Evolutionary conservation across 1,140 invertebrate species (phyloP), one percentile per base, ranked within the genome.

Genomic region (Lucilia cuprina): DNA sequence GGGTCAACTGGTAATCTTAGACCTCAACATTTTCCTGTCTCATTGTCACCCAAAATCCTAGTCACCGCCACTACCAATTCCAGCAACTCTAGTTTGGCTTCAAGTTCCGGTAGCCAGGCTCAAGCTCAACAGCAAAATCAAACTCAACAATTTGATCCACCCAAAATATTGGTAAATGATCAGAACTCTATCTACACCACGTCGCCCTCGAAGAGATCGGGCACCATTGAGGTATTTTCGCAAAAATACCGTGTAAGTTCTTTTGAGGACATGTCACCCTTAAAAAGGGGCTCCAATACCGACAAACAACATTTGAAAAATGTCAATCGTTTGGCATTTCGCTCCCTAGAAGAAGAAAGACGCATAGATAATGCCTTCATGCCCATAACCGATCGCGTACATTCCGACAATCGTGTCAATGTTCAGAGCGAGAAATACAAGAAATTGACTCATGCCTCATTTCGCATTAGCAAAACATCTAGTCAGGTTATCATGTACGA

Each of bases 121-220:
- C 86, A 86, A 47, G 78, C 55, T 3, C 87, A 86, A 47, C 87
- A 87, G 2, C 87, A 85, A 12, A 82, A 82, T 60, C 86, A 86
- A 60, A 86, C 86, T 41, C 83, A 84, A 70, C 89, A 89, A 82
- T 90, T 91, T 41, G 90, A 91, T 88, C 90, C 90, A 86, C 90
- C 90, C 85, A 91, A 91, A 84, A 91, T 91, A 65, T 86, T 91
- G 10, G 90, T 91, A 10, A 91, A 91, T 82, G 90, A 91, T 88
- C 90, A 91, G 86, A 91, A 90, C 77, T 91, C 89, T 25, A 91
- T 91, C n/a, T 91, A 91, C 55, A 91, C 90, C 70, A 91, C 90
- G 55, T 91, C 90, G 84, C 90, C 90, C 55, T 91, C 90, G 13
- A 91, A 91, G 82, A 87, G 88, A 82, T 88, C 87, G 70, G 89